phyloP scores from a whole-genome alignment of 1,140 invertebrate genomes.

The Temnothorax curvispinosus region DNA sequence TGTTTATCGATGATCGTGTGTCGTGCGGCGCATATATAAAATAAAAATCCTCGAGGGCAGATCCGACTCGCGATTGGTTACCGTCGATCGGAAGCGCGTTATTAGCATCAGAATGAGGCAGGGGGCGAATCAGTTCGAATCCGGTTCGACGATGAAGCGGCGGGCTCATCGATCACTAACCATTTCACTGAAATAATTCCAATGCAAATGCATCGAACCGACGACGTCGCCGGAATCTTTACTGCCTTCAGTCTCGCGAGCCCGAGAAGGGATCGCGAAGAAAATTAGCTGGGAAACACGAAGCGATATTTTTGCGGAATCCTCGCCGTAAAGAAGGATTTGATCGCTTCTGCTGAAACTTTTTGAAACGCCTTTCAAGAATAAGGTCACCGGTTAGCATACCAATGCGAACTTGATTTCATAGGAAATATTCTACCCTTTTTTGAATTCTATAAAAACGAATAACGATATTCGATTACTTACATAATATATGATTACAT shows the following conservation, averaged over 20 bases:
- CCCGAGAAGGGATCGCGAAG: constrained; percentile 11
- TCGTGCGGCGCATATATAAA: constrained; percentile 63
- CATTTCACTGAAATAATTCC: constrained; percentile 72
- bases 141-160: constrained; percentile 52
- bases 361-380: constrained; percentile 23
- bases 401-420: neutral
- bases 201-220: constrained; percentile 65
- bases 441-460: neutral
- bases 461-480: neutral
- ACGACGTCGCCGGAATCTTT: constrained; percentile 61
- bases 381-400: constrained; percentile 20
- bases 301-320: constrained; percentile 29
- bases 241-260: constrained; percentile 63
- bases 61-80: constrained; percentile 59
- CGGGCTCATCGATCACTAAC: constrained; percentile 64
- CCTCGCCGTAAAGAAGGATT: constrained; percentile 24
- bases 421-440: constrained; percentile 3
- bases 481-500: neutral
- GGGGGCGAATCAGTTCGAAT: constrained; percentile 67
- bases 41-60: constrained; percentile 56
- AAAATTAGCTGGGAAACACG: constrained; percentile 51
- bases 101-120: constrained; percentile 72
- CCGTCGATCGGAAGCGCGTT: constrained; percentile 64
- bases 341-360: constrained; percentile 34
- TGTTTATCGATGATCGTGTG: constrained; percentile 69